Base-by-base conservation (phyloP, 1,140 invertebrate species). In the Heliothis subflexa region DNA sequence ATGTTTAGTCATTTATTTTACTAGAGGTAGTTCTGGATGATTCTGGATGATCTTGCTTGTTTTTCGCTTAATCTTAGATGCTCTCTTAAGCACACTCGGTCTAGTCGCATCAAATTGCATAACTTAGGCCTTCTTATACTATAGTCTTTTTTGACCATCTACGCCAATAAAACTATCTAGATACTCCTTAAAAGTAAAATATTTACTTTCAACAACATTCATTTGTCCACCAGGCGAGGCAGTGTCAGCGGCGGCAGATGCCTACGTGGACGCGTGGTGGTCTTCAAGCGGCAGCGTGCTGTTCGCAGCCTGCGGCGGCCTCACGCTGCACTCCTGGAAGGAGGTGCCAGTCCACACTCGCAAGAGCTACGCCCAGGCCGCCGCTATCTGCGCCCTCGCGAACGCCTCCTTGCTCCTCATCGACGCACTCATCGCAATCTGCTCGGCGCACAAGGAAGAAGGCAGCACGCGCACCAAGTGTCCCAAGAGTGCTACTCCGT, bases 251-350 rank as follows among this genome's bases (percentile, higher is more conserved):
- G 82, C 88, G 49, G 89, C 91, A 66, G 92, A 94, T 77, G 82
- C 90, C 3, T 92, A 92, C 76, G 77, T 94, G 1, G 90, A 89
- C 73, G 88, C 88, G 16, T 94, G 91, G 91, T 94, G 92, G 92
- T 92, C 90, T 0, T 86, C 86, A 0, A 50, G 79, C 4, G 92
- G 91, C 13, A 89, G 85, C 2, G 71, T 82, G 7, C 77, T 93
- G 28, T 93, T 86, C 72, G 92, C 83, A 0, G 85, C 85, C 0
- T 89, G 91, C 49, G 91, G 87, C 4, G 87, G 72, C 0, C 70
- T 90, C 7, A 90, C 89, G 16, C 54, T 93, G 28, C 78, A 81
- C 25, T 78, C 73, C 3, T 92, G 91, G 91, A 81, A 81, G 14
- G 87, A 89, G 66, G 64, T 92, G 2, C 86, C 88, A 0, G 13